Evolutionary conservation across 2,797 vertebrate species (phyloP), one percentile per base, ranked within the genome.

Genomic region (Centropyge bicolor): DNA sequence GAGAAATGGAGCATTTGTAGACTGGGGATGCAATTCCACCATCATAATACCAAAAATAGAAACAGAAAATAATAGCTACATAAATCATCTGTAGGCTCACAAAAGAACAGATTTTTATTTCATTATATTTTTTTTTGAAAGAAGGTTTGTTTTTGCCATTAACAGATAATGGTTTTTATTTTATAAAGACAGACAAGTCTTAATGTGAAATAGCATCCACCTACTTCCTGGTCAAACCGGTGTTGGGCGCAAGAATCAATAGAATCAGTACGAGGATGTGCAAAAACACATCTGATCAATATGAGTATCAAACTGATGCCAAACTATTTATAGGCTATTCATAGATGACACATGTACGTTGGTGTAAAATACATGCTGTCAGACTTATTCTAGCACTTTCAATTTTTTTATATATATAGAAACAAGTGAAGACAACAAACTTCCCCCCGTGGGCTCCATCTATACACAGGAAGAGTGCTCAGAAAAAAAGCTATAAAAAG

Each of bases 1-100:
- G 52, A 60, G 31, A 81, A 79, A 86, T 35, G 12, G 22, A 54
- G 49, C 35, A 27, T 69, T 48, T 57, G 17, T 49, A 67, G 69
- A 49, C 17, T 17, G 19, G 24, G 38, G 40, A 78, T 54, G 12
- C 27, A 73, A 52, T 60, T 70, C 7, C 8, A 56, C 22, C 31
- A 5, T 1, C 17, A 38, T 45, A 2, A 55, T 27, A n/a, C 2
- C 8, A 20, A 48, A 35, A 11, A 14, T 64, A 13, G 4, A 41
- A 56, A 19, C 13, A 40, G 61, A 60, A 45, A 66, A 52, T 1
- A 27, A 6, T 22, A 8, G 5, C 41, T 35, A 6, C 5, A 31
- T 55, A 31, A 31, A 31, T n/a, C n/a, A n/a, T n/a, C 27, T 66
- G 10, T 27, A 36, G 11, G 3, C 24, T 35, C 6, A 63, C 14